Evolutionary conservation across 2,113 vertebrate genomes (phyloP).

Genomic region (Axis porcinus): DNA sequence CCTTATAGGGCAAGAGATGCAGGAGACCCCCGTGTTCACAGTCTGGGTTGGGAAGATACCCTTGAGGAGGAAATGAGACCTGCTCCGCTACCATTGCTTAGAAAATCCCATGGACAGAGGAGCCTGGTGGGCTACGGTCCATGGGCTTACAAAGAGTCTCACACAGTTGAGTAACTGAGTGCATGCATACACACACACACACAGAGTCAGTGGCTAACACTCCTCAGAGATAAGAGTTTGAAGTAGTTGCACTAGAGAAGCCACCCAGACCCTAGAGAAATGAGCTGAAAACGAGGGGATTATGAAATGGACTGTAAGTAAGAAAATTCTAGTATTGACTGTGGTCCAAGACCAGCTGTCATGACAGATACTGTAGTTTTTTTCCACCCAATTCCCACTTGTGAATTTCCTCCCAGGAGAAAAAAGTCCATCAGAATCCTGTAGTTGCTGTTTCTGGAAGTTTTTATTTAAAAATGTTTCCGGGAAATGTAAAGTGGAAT

Average conservation of each 20-base stretch:
- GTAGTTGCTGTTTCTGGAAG: background rate
- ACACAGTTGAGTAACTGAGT: background rate
- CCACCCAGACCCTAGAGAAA: background rate
- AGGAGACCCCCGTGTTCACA: rapidly evolving
- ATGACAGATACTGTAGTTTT: background rate
- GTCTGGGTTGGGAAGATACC: background rate
- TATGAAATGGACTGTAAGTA: background rate
- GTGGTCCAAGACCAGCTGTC: background rate
- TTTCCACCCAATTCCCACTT: background rate
- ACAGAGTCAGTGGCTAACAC: background rate
- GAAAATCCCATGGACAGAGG: background rate
- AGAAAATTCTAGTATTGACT: background rate
- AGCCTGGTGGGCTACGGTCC: background rate
- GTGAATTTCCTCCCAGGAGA: background rate
- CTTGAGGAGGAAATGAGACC: background rate
- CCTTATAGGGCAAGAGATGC: background rate
- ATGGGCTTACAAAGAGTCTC: background rate
- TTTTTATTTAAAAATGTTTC: background rate
- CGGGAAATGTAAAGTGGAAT: background rate
- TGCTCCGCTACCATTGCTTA: background rate
- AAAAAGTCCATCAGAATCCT: background rate
- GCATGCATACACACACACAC: background rate
- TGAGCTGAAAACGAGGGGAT: rapidly evolving
- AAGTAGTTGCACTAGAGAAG: background rate
- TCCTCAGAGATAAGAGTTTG: background rate